Base-by-base conservation (phyloP, 2,113 vertebrate species). In the Eublepharis macularius region DNA sequence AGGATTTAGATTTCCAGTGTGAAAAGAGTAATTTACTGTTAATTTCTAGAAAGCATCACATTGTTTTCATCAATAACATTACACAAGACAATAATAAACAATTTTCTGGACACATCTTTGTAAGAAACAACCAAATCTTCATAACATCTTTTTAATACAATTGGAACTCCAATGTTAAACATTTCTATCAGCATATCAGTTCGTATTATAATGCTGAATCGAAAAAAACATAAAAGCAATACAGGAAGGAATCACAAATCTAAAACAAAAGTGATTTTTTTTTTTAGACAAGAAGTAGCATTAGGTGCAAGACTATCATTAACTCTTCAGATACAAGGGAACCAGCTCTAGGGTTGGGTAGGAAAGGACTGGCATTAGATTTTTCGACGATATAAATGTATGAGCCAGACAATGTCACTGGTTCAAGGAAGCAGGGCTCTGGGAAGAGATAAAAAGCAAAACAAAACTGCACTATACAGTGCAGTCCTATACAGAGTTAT, bases 61-160 rank as follows among this genome's bases (percentile, higher is more conserved):
- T 87, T 93, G n/a, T 88, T 86, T 94, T 74, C 76, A 45, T 77
- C 77, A 94, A 66, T 92, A 92, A 93, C 83, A 87, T 84, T 76
- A 80, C 91, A 82, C 80, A 91, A 85, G 91, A 91, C 90, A 77
- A 88, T 90, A 92, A 90, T 90, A 80, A 70, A 85, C 90, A 88
- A 89, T 94, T 94, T 87, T 88, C 89, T 88, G 54, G 17, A 57
- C 24, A 4, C 21, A 57, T 24, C 91, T 94, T 92, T 80, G 73
- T 57, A 54, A 92, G 86, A 83, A 68, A 88, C 0, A 0, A 75
- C 76, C 89, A 89, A 86, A 85, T 54, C 89, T 87, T 80, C 41
- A 82, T 87, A 89, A 89, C 60, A 85, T 49, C n/a, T n/a, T 5
- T 0, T 41, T 89, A 87, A 57, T 57, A 74, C 54, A 88, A 57